These are phyloP conservation scores for Gymnothorax reevesii DNA, from an alignment of 2,797 vertebrate genomes.

Conservation along the genomic window DNA sequence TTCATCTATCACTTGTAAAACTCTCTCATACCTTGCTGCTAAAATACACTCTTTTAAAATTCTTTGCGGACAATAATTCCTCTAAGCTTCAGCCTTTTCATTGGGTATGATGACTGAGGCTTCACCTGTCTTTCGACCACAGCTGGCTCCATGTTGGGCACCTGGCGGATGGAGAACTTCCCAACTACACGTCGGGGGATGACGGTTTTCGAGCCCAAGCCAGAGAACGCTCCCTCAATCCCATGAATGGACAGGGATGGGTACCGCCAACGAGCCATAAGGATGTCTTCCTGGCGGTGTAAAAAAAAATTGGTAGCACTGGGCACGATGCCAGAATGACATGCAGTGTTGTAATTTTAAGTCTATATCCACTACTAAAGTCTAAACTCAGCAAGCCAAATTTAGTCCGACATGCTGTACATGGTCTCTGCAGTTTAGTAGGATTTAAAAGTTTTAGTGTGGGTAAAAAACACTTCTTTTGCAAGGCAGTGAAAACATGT, in stretches of 20 bases:
- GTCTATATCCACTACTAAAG: neutral
- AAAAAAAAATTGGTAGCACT: too few species aligned
- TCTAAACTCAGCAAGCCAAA: neutral
- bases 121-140: slow-evolving; percentile 70
- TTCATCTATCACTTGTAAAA: neutral
- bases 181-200: slow-evolving; percentile 70
- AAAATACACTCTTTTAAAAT: neutral
- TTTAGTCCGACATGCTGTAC: neutral
- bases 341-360: neutral
- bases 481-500: neutral
- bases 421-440: neutral
- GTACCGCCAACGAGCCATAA: slow-evolving; percentile 69
- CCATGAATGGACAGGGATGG: slow-evolving; percentile 75
- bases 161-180: slow-evolving; percentile 77
- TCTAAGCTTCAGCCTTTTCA: neutral
- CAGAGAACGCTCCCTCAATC: slow-evolving; percentile 72
- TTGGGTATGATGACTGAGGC: too few species aligned
- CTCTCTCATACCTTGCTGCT: neutral
- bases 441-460: neutral
- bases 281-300: slow-evolving; percentile 67
- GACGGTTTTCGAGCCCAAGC: slow-evolving; percentile 71
- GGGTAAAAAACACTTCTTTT: neutral
- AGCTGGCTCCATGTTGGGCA: slow-evolving; percentile 65
- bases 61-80: neutral
- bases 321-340: too few species aligned